Evolutionary conservation across 2,797 vertebrate species (phyloP).

Genomic region (Tragelaphus eurycerus): DNA sequence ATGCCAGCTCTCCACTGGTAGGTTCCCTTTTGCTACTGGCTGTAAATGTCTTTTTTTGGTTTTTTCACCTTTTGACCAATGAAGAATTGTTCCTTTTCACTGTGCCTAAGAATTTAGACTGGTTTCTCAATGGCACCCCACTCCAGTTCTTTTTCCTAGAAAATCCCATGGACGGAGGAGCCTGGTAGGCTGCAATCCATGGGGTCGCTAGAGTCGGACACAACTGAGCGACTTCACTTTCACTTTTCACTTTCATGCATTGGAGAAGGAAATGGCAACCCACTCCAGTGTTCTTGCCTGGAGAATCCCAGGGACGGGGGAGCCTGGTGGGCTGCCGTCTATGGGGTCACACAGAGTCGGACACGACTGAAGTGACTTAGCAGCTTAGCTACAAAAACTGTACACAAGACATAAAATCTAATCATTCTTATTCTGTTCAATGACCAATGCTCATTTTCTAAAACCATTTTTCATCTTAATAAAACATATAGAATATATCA

Average conservation of each 20-base stretch:
- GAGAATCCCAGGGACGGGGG: too few species aligned
- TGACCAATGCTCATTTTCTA: neutral
- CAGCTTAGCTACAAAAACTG: neutral
- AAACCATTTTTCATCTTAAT: slow-evolving; percentile 14
- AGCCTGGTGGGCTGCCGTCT: too few species aligned
- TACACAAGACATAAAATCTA: neutral
- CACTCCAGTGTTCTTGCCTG: too few species aligned
- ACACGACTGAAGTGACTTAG: too few species aligned
- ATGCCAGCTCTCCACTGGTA: neutral
- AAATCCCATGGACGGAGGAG: too few species aligned
- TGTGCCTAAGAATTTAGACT: neutral
- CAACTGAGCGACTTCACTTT: too few species aligned
- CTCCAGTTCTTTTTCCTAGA: too few species aligned
- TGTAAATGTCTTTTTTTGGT: neutral
- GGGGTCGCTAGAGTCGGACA: too few species aligned
- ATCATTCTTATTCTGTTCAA: neutral
- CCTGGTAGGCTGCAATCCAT: too few species aligned
- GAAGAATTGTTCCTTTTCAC: neutral
- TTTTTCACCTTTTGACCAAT: neutral
- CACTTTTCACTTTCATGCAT: too few species aligned
- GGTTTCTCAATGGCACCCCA: neutral
- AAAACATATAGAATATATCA: neutral
- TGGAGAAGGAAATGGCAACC: too few species aligned
- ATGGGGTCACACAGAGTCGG: too few species aligned
- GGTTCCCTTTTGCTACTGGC: neutral